phyloP scores from a whole-genome alignment of 2,888 invertebrate genomes.

The Tenthredo mesomela region DNA sequence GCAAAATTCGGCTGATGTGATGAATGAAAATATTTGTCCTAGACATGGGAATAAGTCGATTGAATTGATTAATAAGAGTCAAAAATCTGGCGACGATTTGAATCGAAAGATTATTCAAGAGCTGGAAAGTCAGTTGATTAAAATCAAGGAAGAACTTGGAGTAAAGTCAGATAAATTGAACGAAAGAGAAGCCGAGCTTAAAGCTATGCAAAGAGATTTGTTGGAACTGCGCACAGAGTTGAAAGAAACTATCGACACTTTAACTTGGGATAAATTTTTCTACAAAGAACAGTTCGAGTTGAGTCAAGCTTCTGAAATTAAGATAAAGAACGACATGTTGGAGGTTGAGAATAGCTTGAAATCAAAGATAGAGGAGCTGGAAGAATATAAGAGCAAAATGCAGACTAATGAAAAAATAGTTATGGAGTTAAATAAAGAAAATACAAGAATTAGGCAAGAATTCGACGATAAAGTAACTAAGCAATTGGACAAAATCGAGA shows the following conservation, averaged over 20 bases:
- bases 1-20: not conserved
- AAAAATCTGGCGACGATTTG: constrained; percentile 7
- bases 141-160: constrained; percentile 82
- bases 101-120: constrained; percentile 58
- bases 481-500: constrained; percentile 80
- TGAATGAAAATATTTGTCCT: not conserved
- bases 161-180: constrained; percentile 81
- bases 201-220: constrained; percentile 80
- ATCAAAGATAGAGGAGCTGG: constrained; percentile 78
- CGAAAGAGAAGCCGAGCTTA: constrained; percentile 82
- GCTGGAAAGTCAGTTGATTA: constrained; percentile 82
- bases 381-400: constrained; percentile 79
- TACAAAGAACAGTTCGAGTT: constrained; percentile 81
- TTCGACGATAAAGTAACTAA: constrained; percentile 80
- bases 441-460: constrained; percentile 79
- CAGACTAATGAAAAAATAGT: constrained; percentile 80
- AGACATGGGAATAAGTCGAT: not conserved
- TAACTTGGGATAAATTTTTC: constrained; percentile 81
- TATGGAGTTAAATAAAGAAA: constrained; percentile 81
- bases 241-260: constrained; percentile 80
- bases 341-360: constrained; percentile 79
- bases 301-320: constrained; percentile 79
- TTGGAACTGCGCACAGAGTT: constrained; percentile 80
- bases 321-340: constrained; percentile 81
- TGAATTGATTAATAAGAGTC: not conserved